phyloP scores from a whole-genome alignment of 2,113 vertebrate species.

The Ovis aries region DNA sequence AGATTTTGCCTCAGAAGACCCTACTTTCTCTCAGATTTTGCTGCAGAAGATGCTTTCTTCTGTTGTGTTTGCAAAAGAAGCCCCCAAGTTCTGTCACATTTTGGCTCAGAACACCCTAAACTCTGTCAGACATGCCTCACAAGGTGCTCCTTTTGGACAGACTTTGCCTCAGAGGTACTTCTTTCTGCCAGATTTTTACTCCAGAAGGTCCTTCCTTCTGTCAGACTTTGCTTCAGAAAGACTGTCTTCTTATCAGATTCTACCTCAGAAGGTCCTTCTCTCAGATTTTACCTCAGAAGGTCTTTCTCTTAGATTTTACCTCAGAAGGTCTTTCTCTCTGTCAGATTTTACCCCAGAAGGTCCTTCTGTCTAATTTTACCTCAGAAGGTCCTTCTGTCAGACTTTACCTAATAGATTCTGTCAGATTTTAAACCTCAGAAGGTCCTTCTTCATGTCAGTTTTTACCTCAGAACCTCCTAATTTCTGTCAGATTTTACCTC shows the following conservation, averaged over 20 bases:
- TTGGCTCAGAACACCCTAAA: background rate
- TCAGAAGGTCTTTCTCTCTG: background rate
- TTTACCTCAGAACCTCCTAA: background rate
- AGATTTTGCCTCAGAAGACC: background rate
- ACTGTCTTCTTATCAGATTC: background rate
- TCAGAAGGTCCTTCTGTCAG: background rate
- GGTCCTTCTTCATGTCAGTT: background rate
- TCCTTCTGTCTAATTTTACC: background rate
- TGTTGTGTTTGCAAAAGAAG: background rate
- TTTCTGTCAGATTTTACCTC: background rate
- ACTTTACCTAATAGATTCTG: background rate
- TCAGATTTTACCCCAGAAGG: background rate
- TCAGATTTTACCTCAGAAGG: background rate
- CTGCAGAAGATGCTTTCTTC: background rate
- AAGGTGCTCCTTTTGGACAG: background rate
- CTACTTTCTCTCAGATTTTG: background rate
- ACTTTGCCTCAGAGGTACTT: background rate
- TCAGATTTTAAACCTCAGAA: background rate
- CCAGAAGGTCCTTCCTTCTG: background rate
- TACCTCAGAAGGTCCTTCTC: background rate
- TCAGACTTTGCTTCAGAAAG: background rate
- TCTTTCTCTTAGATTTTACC: too few relatives aligned
- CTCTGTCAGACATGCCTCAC: background rate
- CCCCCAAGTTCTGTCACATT: background rate
- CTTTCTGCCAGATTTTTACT: background rate